These are phyloP conservation scores for Tolypeutes matacus DNA, from an alignment of 2,797 vertebrate genomes.

Conservation along the genomic window DNA sequence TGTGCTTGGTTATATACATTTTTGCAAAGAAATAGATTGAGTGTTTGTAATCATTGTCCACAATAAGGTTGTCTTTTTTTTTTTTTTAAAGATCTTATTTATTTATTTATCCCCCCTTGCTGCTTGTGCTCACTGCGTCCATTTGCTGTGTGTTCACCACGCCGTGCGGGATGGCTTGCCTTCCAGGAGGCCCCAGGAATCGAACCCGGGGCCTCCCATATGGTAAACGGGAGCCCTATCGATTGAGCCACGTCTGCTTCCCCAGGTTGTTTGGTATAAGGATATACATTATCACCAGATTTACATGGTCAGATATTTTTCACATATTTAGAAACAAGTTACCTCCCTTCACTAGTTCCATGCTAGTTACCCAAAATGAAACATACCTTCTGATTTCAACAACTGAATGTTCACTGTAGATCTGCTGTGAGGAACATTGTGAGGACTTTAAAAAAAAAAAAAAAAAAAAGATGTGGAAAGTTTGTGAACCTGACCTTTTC, in stretches of 20 bases:
- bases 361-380: background rate
- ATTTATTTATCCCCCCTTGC: too few species aligned
- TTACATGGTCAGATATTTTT: background rate
- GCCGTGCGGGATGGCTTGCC: too few species aligned
- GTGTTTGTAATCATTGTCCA: background rate
- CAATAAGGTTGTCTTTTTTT: too few species aligned
- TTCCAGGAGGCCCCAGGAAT: too few species aligned
- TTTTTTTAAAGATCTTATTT: too few species aligned
- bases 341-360: background rate
- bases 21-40: background rate
- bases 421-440: background rate
- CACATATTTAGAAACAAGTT: conserved; percentile 25
- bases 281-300: background rate
- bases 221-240: too few species aligned
- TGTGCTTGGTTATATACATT: background rate
- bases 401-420: background rate
- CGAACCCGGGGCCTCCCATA: too few species aligned
- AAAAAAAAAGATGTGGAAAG: too few species aligned
- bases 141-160: too few species aligned
- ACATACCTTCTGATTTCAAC: background rate
- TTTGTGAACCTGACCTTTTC: background rate
- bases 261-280: background rate
- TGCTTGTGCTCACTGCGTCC: too few species aligned
- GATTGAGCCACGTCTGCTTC: too few species aligned
- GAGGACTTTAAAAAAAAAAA: background rate